These are phyloP conservation scores for Drosophila triauraria DNA, from an alignment of 1,140 invertebrate genomes.

Conservation along the genomic window DNA sequence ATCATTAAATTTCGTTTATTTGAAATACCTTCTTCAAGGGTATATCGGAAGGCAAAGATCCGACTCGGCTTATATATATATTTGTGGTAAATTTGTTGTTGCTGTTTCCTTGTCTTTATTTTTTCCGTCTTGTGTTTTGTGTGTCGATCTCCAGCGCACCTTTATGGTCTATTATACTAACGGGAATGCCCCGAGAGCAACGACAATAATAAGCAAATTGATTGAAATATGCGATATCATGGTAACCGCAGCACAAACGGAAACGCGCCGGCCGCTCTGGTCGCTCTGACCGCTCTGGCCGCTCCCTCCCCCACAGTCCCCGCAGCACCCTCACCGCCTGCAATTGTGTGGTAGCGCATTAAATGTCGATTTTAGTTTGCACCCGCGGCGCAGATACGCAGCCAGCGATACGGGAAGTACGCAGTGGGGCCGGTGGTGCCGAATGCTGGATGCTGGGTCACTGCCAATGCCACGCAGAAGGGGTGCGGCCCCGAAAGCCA, in stretches of 20 bases:
- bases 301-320: constrained; percentile 1
- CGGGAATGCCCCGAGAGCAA: constrained; percentile 79
- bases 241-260: constrained; percentile 70
- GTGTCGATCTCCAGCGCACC: constrained; percentile 66
- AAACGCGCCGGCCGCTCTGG: constrained; percentile 50
- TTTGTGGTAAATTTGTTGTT: constrained; percentile 33
- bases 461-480: constrained; percentile 72
- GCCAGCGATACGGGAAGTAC: constrained; percentile 68
- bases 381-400: constrained; percentile 77
- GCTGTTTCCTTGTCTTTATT: constrained; percentile 35
- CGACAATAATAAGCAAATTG: constrained; percentile 83
- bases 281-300: constrained; percentile 5
- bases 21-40: constrained; percentile 29
- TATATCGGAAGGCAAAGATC: constrained; percentile 13
- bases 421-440: constrained; percentile 35
- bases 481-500: constrained; percentile 56
- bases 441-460: constrained; percentile 57
- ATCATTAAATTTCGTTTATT: background rate
- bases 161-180: constrained; percentile 83
- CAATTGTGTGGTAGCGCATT: constrained; percentile 78
- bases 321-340: constrained; percentile 17
- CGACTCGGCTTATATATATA: constrained; percentile 40
- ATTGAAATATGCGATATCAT: constrained; percentile 84
- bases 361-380: constrained; percentile 82
- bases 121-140: constrained; percentile 47